A percentile compares a stretch with the other conserved stretches of the same genome.
These are phyloP conservation scores for Antennarius maculatus DNA, from an alignment of 2,797 vertebrate species.

Conservation along the genomic window DNA sequence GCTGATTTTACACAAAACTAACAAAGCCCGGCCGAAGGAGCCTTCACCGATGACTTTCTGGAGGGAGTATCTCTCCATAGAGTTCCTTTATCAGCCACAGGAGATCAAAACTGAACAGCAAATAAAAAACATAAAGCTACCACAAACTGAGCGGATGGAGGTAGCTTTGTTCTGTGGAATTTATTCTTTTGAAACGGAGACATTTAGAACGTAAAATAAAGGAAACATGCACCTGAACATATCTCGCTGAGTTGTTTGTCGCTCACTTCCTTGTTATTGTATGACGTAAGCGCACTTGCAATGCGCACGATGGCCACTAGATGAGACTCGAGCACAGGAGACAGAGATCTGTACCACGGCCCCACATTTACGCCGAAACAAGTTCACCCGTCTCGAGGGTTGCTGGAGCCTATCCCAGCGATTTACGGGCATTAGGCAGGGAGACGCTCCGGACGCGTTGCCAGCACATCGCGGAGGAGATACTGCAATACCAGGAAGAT, in stretches of 20 bases:
- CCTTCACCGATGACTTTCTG: conserved; percentile 87
- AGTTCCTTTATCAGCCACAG: not conserved
- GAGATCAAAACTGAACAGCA: too few relatives aligned
- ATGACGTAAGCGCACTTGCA: conserved; percentile 58
- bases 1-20: conserved; percentile 77
- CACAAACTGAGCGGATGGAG: not conserved
- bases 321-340: conserved; percentile 24
- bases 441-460: too few relatives aligned
- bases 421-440: too few relatives aligned
- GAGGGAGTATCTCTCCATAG: conserved; percentile 86
- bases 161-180: not conserved
- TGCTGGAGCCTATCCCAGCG: too few relatives aligned
- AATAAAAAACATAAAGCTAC: too few relatives aligned
- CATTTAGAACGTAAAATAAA: not conserved
- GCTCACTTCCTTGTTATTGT: conserved; percentile 70
- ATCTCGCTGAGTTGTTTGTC: not conserved
- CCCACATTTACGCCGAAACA: too few relatives aligned
- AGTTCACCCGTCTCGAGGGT: too few relatives aligned
- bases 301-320: conserved; percentile 36
- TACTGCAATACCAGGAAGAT: too few relatives aligned
- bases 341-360: too few relatives aligned
- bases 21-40: conserved; percentile 88
- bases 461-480: too few relatives aligned
- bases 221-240: accelerated
- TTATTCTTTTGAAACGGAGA: not conserved